Evolutionary conservation across 2,113 vertebrate genomes (phyloP).

Genomic region (Platysternon megacephalum): DNA sequence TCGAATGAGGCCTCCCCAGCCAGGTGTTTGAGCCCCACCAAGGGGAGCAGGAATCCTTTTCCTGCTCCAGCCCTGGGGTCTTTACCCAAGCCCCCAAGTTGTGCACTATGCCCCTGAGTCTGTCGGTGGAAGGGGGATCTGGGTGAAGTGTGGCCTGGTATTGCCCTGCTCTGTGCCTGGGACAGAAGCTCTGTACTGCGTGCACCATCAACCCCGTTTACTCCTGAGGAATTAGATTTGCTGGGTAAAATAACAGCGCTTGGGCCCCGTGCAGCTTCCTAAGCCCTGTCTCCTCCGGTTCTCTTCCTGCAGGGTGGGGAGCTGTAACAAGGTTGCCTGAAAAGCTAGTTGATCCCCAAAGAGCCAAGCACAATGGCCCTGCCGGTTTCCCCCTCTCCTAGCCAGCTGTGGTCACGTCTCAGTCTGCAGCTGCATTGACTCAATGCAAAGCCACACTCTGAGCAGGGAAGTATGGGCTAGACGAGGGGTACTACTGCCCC

Average conservation of each 20-base stretch:
- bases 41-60: background rate
- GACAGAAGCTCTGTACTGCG: background rate
- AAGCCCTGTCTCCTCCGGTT: background rate
- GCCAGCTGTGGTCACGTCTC: background rate
- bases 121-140: background rate
- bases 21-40: background rate
- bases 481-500: background rate
- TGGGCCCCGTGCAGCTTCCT: background rate
- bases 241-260: background rate
- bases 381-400: background rate
- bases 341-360: background rate
- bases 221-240: background rate
- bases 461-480: background rate
- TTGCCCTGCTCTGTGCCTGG: background rate
- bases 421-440: background rate
- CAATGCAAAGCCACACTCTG: accelerated
- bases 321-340: background rate
- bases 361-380: background rate
- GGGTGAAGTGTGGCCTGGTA: background rate
- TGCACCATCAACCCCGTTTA: background rate
- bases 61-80: no score
- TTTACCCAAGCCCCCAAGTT: background rate
- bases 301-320: background rate
- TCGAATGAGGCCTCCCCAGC: background rate
- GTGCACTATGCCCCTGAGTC: no score